Percentiles rank a stretch among this genome's conserved stretches.
Conservation (phyloP, 2,113 vertebrate species). For the Chaenogobius annularis region DNA sequence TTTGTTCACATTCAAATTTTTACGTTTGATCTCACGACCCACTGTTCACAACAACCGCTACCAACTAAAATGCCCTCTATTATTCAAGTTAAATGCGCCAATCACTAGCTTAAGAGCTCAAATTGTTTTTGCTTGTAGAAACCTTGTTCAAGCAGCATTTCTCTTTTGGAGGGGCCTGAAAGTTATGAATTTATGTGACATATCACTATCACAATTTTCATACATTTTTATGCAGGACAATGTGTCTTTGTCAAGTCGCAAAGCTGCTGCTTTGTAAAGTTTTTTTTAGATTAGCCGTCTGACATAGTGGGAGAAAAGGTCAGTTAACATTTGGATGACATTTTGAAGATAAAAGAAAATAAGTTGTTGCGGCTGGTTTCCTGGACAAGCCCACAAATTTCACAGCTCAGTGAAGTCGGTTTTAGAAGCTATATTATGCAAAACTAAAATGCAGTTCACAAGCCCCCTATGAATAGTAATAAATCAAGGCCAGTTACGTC, state of each 20-base stretch:
- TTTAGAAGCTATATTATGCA: no score
- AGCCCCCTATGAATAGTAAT: no score
- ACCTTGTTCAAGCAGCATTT: not conserved
- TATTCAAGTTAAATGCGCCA: not conserved
- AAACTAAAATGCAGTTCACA: no score
- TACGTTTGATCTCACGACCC: not conserved
- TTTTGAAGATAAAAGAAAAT: not conserved
- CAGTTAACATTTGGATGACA: constrained; percentile 9
- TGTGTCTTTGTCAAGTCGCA: not conserved
- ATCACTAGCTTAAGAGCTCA: not conserved
- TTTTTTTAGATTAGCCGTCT: not conserved
- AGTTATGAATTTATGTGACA: not conserved
- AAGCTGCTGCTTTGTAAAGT: not conserved
- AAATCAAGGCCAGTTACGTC: no score
- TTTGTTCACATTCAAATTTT: not conserved
- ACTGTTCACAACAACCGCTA: not conserved
- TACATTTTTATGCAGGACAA: not conserved
- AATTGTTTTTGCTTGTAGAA: not conserved
- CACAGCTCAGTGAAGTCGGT: not conserved
- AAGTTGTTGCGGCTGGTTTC: not conserved
- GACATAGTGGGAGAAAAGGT: constrained; percentile 17
- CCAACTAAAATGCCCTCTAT: not conserved
- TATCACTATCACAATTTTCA: not conserved
- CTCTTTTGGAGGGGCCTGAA: not conserved
- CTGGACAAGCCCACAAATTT: not conserved